Percentiles rank a stretch among this genome's conserved stretches.
These are phyloP conservation scores for Amaurobius ferox DNA, from an alignment of 2,888 invertebrate genomes.

Conservation along the genomic window DNA sequence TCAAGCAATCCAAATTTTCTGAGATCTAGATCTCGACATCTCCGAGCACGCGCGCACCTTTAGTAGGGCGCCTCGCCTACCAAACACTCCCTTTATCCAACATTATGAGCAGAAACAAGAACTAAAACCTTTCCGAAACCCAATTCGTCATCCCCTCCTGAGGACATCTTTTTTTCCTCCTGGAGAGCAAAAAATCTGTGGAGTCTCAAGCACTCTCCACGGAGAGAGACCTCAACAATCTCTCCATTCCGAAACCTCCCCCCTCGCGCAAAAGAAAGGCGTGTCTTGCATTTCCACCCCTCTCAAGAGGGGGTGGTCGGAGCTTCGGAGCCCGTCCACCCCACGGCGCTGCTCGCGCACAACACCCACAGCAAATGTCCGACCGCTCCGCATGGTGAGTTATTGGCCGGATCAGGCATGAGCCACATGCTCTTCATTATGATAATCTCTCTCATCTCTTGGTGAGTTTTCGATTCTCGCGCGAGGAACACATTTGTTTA, in stretches of 20 bases:
- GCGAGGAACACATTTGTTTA: slow-evolving; percentile 5
- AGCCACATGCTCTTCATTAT: slow-evolving; percentile 50
- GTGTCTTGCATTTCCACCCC: slow-evolving; percentile 29
- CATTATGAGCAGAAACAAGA: neutral
- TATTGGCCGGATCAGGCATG: slow-evolving; percentile 40
- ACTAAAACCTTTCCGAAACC: neutral
- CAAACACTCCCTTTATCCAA: too few relatives aligned
- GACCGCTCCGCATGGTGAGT: slow-evolving; percentile 35
- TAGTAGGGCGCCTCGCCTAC: too few relatives aligned
- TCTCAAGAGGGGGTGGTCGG: neutral
- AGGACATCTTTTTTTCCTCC: neutral
- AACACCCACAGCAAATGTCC: slow-evolving; percentile 50
- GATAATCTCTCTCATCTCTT: slow-evolving; percentile 40
- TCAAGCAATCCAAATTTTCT: too few relatives aligned
- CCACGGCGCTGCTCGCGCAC: slow-evolving; percentile 23
- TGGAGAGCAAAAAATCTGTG: neutral
- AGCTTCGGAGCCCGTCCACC: slow-evolving; percentile 31
- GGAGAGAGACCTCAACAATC: slow-evolving; percentile 13
- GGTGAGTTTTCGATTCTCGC: neutral
- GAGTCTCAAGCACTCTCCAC: slow-evolving; percentile 13
- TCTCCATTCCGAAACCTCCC: slow-evolving; percentile 4
- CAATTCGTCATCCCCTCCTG: neutral
- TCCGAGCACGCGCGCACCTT: too few relatives aligned
- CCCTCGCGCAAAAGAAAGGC: slow-evolving; percentile 28
- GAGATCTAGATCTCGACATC: too few relatives aligned